Base-by-base conservation (phyloP, 2,797 vertebrate species). In the Scolopax bukidnonensis region DNA sequence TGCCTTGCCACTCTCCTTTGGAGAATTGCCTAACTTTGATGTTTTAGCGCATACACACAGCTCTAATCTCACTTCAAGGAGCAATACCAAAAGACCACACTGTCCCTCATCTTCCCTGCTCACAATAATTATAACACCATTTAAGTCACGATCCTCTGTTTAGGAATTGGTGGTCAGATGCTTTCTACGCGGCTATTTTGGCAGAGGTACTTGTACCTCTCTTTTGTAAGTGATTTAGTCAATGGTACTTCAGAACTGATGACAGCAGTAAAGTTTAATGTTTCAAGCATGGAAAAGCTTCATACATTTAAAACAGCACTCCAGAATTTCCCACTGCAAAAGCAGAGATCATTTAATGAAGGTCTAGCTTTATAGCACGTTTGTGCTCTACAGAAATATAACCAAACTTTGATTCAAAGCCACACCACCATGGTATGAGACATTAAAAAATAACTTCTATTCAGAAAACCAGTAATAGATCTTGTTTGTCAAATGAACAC, bases 401-500 rank as follows among this genome's bases (percentile, higher is more conserved):
- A 67, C 70, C 20, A 10, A 87, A 59, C 47, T 90, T 92, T 59
- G 40, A 78, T 56, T 33, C 74, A 59, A 95, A 90, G 51, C 23
- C 17, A 64, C 60, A 70, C 43, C 63, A 76, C 33, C 16, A 19
- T 0, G 4, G 32, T 9, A 41, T 2, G 53, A 87, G 47, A 57
- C 2, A 4, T 41, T 54, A 76, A 84, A 93, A 88, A 47, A 36
- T 32, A 92, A 41, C 9, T 48, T 28, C 69, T 84, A 43, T 17
- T 68, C 70, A 36, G 48, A 82, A 77, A 89, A 91, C 13, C 67
- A 69, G 59, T 68, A 88, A 91, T 13, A 96, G 90, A 83, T 24
- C 65, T 67, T 79, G 77, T 92, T 91, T 94, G 90, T 86, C 86
- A 92, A 92, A 86, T 50, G 82, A 94, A 92, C 69, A n/a, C 54